Evolutionary conservation across 2,797 vertebrate species (phyloP), one percentile per base, ranked within the genome.

Genomic region (Apogon hyalosoma): DNA sequence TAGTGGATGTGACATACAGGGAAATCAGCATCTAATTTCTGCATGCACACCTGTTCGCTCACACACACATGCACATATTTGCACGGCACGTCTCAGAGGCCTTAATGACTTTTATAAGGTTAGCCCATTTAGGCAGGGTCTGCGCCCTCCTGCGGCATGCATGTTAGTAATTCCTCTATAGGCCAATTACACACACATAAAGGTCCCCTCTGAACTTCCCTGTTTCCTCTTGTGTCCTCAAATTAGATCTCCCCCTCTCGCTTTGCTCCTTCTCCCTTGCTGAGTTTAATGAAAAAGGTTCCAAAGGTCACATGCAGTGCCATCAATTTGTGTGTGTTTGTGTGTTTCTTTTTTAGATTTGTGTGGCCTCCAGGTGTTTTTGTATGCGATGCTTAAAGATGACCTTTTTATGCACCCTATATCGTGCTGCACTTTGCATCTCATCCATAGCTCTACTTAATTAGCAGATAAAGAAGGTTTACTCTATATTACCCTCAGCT

Each of bases 121-220:
- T 82, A 72, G 66, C 21, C 54, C 69, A 36, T 82, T 88, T 71
- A 83, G 69, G 70, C 47, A 10, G 67, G 45, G 65, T 46, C 58
- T 56, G 53, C 55, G 53, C 53, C 80, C 82, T 67, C 89, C 84
- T 88, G 82, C 72, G 77, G 87, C 59, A 77, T 0, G 33, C 73
- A 80, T 68, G 66, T 82, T 76, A 53, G 77, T 55, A 53, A 54
- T 79, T 84, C 64, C 73, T 83, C 80, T 56, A 48, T 63, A 78
- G 77, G 82, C 79, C 75, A 89, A 87, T 90, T 88, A 89, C 81
- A 73, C 73, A 69, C 78, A 75, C 63, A 65, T 84, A 75, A 87
- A 86, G 72, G 54, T 80, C 73, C 56, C 74, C 56, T 79, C 75
- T 81, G 63, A 64, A 77, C 80, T 71, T 87, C 57, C 72, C 75